Conservation (phyloP, 2,113 vertebrate genomes). For the Coracopsis vasa region DNA sequence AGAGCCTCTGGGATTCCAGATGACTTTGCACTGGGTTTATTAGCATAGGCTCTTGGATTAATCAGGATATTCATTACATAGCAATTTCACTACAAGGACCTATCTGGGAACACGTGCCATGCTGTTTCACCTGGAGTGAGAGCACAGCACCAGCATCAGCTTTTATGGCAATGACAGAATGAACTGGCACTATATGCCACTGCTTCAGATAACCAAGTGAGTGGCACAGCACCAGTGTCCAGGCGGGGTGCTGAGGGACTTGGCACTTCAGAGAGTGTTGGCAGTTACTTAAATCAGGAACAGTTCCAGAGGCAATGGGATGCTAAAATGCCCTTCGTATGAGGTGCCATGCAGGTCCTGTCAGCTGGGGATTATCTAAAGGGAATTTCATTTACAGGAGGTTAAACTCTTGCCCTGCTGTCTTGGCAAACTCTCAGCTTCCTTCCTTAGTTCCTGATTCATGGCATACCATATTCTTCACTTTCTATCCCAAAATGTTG, state of each 20-base stretch:
- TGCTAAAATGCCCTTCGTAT: not conserved
- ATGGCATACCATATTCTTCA: not conserved
- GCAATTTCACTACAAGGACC: not conserved
- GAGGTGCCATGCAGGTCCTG: not conserved
- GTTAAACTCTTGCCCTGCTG: not conserved
- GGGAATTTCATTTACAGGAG: not conserved
- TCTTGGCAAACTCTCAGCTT: not conserved
- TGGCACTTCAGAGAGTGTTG: not conserved
- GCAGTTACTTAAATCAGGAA: not conserved
- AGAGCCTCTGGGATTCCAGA: not conserved
- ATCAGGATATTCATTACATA: not conserved
- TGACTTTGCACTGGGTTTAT: not conserved
- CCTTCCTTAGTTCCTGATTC: not conserved
- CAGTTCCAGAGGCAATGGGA: not conserved
- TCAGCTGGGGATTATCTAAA: not conserved
- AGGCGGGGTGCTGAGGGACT: not conserved
- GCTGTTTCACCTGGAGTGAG: not conserved
- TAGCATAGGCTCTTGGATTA: not conserved
- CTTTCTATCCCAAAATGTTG: not conserved
- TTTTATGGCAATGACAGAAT: not conserved
- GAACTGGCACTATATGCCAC: not conserved
- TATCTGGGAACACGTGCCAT: not conserved
- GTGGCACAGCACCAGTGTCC: not conserved
- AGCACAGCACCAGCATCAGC: not conserved
- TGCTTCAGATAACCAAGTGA: too few relatives aligned